These are phyloP conservation scores for Arctia plantaginis DNA, from an alignment of 2,888 invertebrate genomes.

Conservation along the genomic window DNA sequence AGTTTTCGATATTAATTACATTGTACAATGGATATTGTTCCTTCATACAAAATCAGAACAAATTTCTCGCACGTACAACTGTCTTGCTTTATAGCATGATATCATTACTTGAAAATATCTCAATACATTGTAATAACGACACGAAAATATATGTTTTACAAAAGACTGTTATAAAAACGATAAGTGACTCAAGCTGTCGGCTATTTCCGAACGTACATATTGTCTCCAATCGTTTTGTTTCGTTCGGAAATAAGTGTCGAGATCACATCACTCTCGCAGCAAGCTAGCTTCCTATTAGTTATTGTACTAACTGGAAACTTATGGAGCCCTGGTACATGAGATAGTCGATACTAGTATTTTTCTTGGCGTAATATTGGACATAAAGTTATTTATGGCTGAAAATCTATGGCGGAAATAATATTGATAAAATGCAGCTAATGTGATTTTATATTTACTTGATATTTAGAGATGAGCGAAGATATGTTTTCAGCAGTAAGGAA, in stretches of 20 bases:
- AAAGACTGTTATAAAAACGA: constrained; percentile 15
- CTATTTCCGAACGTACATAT: constrained; percentile 47
- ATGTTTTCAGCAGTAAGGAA: neutral
- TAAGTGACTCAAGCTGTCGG: constrained; percentile 30
- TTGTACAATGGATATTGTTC: neutral
- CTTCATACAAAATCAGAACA: neutral
- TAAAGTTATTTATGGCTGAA: neutral
- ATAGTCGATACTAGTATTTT: neutral
- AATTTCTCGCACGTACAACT: neutral
- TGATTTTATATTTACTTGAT: neutral
- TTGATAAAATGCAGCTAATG: neutral
- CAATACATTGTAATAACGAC: neutral
- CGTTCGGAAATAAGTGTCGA: constrained; percentile 60
- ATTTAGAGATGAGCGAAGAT: neutral
- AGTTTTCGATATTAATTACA: neutral
- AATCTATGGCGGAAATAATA: neutral
- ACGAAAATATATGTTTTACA: constrained; percentile 7
- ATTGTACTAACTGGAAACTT: neutral
- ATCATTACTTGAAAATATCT: neutral
- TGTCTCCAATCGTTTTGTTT: constrained; percentile 55
- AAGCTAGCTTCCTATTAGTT: constrained; percentile 8
- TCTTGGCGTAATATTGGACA: constrained; percentile 6
- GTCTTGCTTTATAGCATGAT: neutral
- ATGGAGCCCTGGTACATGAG: neutral
- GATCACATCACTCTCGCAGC: constrained; percentile 53